Evolutionary conservation across 2,888 invertebrate genomes (phyloP).

Genomic region (Spisula solida): DNA sequence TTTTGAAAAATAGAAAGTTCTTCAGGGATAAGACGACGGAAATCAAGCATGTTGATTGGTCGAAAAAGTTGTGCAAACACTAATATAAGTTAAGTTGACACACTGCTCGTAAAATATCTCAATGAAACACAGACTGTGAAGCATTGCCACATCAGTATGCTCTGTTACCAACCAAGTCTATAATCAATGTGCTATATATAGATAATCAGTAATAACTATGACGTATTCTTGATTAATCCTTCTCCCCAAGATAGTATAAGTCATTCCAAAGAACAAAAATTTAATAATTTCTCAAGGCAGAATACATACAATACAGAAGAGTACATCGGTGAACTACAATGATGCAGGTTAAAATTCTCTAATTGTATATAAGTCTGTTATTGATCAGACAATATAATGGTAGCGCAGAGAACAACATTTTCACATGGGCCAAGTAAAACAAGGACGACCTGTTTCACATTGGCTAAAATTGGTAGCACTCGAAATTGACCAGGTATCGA

Average conservation of each 20-base stretch:
- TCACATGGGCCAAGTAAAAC: too few species aligned
- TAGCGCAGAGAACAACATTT: too few species aligned
- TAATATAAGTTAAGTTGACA: background rate
- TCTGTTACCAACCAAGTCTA: background rate
- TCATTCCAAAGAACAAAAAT: background rate
- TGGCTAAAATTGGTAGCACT: too few species aligned
- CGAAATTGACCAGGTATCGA: too few species aligned
- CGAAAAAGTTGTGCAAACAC: too few species aligned
- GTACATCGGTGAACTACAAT: background rate
- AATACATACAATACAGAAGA: background rate
- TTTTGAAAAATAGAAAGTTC: too few species aligned
- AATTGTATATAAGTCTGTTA: background rate
- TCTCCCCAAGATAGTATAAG: background rate
- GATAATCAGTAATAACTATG: background rate
- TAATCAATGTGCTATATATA: background rate
- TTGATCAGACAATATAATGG: too few species aligned
- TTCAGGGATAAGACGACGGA: too few species aligned
- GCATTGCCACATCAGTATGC: background rate
- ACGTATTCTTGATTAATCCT: background rate
- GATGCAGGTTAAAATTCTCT: background rate
- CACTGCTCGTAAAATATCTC: background rate
- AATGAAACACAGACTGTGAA: background rate
- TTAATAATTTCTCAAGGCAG: background rate
- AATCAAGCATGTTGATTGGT: too few species aligned
- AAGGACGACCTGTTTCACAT: too few species aligned